Evolutionary conservation across 2,113 vertebrate genomes (phyloP), one percentile per base, ranked within the genome.

Genomic region (Cebus imitator): DNA sequence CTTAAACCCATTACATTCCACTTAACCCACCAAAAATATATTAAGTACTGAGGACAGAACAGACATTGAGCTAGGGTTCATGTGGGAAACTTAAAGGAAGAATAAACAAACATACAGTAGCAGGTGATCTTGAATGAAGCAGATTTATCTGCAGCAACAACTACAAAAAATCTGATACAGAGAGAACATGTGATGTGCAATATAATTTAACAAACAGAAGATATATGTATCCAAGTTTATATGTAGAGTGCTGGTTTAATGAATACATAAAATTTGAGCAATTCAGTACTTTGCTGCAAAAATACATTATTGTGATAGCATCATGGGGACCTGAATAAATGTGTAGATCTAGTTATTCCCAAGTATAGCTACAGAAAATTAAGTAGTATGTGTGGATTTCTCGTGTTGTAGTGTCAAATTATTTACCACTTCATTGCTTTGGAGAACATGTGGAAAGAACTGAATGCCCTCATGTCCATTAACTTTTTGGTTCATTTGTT

Each of bases 261-360:
- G 40, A 40, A 57, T 96, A 95, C 76, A 2, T 86, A 3, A 5
- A 35, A 92, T 68, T 92, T 94, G 32, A 93, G 40, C 17, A 79
- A 70, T n/a, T 95, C 3, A 79, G 57, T 78, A 87, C 40, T 92
- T 95, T 79, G n/a, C 17, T 73, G 4, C 50, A 86, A 95, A 95
- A 89, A n/a, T 52, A 25, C 5, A 16, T 86, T 64, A 52, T 88
- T 18, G 16, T 85, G 50, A 78, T 23, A 78, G 6, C 12, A 75
- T 68, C 20, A 68, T 70, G 23, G 57, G 27, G 10, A n/a, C 37
- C 10, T 86, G 37, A 83, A 35, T 95, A 89, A 40, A 88, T 78
- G 8, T 90, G 87, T 21, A 8, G 4, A n/a, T 80, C 10, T n/a
- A 76, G 43, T 75, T 57, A 61, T 93, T 82, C 13, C 12, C 79